These are phyloP conservation scores for Heteronetta atricapilla DNA, from an alignment of 2,113 vertebrate genomes.

Conservation along the genomic window DNA sequence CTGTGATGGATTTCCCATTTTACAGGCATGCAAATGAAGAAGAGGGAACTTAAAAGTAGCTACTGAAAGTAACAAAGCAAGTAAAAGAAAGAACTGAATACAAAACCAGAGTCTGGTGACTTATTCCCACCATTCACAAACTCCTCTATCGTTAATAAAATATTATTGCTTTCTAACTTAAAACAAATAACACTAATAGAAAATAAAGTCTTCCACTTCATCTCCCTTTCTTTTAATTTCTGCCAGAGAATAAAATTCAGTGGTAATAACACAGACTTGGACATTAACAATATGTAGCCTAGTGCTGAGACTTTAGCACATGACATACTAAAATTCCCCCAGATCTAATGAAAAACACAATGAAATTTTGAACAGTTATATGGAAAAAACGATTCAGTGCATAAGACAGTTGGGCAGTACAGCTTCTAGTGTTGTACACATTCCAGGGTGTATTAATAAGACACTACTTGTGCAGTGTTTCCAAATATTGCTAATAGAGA, in stretches of 20 bases:
- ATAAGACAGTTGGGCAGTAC: conserved; percentile 13
- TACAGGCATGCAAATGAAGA: neutral
- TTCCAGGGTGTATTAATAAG: conserved; percentile 58
- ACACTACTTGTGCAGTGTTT: neutral
- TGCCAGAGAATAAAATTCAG: conserved; percentile 10
- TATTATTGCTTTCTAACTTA: conserved; percentile 25
- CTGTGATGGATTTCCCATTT: neutral
- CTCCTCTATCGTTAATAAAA: conserved; percentile 7
- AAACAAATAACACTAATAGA: conserved; percentile 15
- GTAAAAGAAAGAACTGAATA: neutral
- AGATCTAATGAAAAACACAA: conserved; percentile 63
- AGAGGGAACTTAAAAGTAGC: neutral
- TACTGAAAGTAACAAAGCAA: neutral
- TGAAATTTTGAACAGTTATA: conserved; percentile 36
- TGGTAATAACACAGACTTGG: neutral
- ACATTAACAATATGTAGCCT: conserved; percentile 10
- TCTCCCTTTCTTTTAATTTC: conserved; percentile 15
- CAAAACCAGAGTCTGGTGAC: neutral
- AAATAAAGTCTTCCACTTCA: neutral
- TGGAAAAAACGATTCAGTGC: conserved; percentile 4
- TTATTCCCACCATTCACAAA: neutral
- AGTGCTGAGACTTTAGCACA: neutral
- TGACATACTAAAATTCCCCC: conserved; percentile 21
- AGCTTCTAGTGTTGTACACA: conserved; percentile 18
- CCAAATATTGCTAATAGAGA: conserved; percentile 37